Conservation (phyloP, 2,113 vertebrate species). For the Parotia lawesii region DNA sequence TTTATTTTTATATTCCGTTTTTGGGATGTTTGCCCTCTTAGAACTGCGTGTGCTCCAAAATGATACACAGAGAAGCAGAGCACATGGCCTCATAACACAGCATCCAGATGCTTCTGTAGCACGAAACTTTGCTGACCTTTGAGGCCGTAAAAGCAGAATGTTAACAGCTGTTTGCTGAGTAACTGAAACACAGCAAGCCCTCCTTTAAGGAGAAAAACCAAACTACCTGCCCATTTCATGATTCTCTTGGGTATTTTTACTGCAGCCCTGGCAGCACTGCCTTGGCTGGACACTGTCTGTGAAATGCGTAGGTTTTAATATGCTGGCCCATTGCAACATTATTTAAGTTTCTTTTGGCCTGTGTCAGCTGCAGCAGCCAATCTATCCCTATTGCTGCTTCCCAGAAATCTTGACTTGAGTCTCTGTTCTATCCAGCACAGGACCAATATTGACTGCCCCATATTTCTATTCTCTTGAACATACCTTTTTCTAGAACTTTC, state of each 20-base stretch:
- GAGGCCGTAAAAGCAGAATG: neutral
- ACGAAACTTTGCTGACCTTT: neutral
- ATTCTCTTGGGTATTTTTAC: neutral
- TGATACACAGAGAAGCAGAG: neutral
- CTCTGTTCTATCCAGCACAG: neutral
- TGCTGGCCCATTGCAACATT: neutral
- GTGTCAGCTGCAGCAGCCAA: neutral
- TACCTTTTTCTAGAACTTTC: neutral
- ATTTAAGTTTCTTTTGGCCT: neutral
- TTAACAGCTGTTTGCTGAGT: neutral
- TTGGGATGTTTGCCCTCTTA: neutral
- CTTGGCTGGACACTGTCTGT: neutral
- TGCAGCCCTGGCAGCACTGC: neutral
- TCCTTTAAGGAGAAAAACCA: neutral
- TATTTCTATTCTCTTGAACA: neutral
- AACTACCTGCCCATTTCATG: neutral
- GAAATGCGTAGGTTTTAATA: neutral
- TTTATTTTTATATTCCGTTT: neutral
- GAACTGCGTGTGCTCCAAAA: neutral
- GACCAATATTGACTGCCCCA: neutral
- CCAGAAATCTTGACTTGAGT: neutral
- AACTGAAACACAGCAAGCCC: neutral
- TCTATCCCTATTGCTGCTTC: neutral
- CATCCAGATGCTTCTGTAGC: neutral
- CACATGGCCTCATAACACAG: neutral